Percentiles rank a stretch among this genome's conserved stretches.
Evolutionary conservation across 2,797 vertebrate species (phyloP).

Genomic region (Syndactyla subalaris): DNA sequence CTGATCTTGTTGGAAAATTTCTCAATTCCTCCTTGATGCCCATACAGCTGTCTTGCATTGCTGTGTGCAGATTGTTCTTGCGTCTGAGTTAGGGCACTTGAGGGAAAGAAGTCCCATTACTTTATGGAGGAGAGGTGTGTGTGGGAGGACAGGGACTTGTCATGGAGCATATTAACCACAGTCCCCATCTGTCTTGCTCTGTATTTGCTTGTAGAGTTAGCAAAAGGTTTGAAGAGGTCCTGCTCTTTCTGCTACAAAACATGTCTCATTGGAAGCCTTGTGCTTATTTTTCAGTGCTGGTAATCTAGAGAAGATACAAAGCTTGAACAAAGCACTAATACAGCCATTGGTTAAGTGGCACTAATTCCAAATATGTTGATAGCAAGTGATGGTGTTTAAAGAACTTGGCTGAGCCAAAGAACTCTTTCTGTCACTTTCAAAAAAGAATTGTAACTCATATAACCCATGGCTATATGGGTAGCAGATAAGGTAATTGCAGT

Average conservation of each 20-base stretch:
- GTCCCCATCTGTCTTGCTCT: background rate
- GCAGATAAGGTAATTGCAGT: slow-evolving; percentile 5
- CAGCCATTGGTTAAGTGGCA: background rate
- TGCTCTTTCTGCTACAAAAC: background rate
- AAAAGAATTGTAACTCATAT: background rate
- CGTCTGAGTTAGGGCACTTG: background rate
- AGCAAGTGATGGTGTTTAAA: background rate
- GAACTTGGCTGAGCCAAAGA: background rate
- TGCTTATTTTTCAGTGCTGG: background rate
- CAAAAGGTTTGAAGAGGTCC: background rate
- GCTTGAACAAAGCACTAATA: background rate
- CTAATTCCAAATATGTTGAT: background rate
- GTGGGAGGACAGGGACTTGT: background rate
- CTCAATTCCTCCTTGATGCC: background rate
- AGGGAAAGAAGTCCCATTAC: background rate
- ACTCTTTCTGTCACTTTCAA: background rate
- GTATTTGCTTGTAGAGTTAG: background rate
- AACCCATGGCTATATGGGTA: background rate
- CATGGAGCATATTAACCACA: accelerated
- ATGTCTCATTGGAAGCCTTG: background rate
- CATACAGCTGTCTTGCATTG: background rate
- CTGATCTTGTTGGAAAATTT: background rate
- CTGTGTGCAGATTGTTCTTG: background rate
- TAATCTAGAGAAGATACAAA: background rate
- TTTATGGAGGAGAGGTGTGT: background rate